A percentile compares a stretch with the other conserved stretches of the same genome.
Evolutionary conservation across 2,113 vertebrate species (phyloP).

Genomic region (Elgaria multicarinata): DNA sequence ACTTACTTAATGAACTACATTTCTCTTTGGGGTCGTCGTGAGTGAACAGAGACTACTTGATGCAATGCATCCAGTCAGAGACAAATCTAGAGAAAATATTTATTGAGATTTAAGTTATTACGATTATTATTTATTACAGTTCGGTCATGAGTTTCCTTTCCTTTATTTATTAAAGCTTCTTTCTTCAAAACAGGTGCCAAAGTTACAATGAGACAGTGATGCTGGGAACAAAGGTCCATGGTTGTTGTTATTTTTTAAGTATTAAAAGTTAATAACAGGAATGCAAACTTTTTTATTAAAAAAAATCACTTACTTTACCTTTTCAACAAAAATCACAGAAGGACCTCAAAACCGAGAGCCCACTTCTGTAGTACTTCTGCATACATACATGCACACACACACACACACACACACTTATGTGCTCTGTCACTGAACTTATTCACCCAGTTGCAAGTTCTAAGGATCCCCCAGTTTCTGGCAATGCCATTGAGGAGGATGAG

Average conservation of each 20-base stretch:
- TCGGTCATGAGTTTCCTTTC: constrained; percentile 88
- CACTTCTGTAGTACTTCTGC: constrained; percentile 43
- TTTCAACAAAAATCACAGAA: constrained; percentile 64
- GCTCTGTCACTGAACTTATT: background rate
- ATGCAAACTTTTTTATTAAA: constrained; percentile 41
- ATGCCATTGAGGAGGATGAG: background rate
- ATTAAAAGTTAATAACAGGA: constrained; percentile 54
- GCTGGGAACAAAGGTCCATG: constrained; percentile 77
- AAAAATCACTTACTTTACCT: constrained; percentile 89
- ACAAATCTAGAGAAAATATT: constrained; percentile 93
- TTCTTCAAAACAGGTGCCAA: constrained; percentile 88
- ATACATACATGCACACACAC: background rate
- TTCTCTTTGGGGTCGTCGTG: constrained; percentile 79
- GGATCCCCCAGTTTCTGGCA: background rate
- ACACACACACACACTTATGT: no score
- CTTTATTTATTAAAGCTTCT: constrained; percentile 89
- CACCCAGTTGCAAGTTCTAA: background rate
- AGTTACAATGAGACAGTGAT: constrained; percentile 77
- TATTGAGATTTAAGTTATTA: constrained; percentile 99
- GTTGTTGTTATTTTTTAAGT: constrained; percentile 60
- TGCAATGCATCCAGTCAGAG: constrained; percentile 90
- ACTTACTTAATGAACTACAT: constrained; percentile 76
- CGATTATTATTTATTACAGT: constrained; percentile 99
- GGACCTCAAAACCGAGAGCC: constrained; percentile 41
- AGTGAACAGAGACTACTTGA: constrained; percentile 83